phyloP scores from a whole-genome alignment of 2,113 vertebrate genomes.

The Eretmochelys imbricata region DNA sequence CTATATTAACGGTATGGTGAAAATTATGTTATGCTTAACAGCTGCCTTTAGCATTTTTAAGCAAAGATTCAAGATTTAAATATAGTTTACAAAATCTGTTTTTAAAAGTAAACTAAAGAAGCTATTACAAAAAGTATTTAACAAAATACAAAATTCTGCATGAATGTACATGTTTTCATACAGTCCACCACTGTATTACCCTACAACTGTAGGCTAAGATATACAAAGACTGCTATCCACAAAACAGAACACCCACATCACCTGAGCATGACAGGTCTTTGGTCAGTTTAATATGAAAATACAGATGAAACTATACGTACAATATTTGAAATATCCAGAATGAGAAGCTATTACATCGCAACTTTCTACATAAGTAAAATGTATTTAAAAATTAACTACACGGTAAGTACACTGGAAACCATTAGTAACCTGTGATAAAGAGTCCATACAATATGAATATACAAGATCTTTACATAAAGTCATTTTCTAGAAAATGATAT shows the following conservation, averaged over 20 bases:
- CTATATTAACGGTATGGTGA: neutral
- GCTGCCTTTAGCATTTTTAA: neutral
- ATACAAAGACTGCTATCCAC: neutral
- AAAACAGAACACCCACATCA: neutral
- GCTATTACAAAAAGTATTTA: neutral
- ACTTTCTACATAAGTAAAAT: neutral
- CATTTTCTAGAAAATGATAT: neutral
- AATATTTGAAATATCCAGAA: neutral
- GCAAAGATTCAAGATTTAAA: neutral
- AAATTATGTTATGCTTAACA: neutral
- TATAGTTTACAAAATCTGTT: neutral
- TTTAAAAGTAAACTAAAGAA: neutral
- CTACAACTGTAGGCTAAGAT: neutral
- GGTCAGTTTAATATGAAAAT: neutral
- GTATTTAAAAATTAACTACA: neutral
- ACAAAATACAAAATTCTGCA: neutral
- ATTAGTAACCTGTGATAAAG: neutral
- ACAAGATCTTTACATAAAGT: neutral
- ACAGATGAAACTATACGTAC: neutral
- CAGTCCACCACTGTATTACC: neutral
- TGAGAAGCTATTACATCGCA: neutral
- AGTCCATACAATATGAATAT: neutral
- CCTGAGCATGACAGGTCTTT: neutral
- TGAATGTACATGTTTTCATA: neutral
- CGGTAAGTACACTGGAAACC: neutral